These are phyloP conservation scores for Leptinotarsa haldemani DNA, from an alignment of 2,888 invertebrate genomes.

Conservation along the genomic window DNA sequence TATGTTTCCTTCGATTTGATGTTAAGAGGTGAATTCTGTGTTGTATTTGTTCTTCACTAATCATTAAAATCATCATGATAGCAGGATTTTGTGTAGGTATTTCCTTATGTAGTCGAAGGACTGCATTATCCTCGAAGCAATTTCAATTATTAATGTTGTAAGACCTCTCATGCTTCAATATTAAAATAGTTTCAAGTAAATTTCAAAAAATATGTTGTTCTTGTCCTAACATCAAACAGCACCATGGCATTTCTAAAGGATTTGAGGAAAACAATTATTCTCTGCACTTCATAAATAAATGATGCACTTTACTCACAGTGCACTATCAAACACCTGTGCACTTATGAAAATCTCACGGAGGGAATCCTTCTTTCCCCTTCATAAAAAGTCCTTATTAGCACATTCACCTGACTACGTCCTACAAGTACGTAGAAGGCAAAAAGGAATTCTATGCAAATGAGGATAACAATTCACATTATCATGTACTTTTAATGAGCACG, in stretches of 20 bases:
- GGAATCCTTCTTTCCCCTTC: neutral
- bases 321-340: neutral
- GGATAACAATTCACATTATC: conserved; percentile 33
- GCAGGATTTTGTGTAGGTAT: too few relatives aligned
- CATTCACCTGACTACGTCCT: conserved; percentile 26
- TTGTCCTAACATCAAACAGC: neutral
- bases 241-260: neutral
- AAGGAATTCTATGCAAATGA: conserved; percentile 38
- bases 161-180: too few relatives aligned
- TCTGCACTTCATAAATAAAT: neutral
- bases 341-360: neutral
- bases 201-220: too few relatives aligned
- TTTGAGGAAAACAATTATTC: neutral
- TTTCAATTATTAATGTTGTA: too few relatives aligned
- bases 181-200: too few relatives aligned
- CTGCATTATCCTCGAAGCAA: too few relatives aligned
- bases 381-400: conserved; percentile 13
- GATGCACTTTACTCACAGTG: neutral
- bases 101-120: too few relatives aligned
- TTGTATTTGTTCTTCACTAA: too few relatives aligned
- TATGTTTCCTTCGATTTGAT: too few relatives aligned
- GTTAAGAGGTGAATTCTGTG: too few relatives aligned
- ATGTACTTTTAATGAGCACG: conserved; percentile 29
- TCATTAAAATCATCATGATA: too few relatives aligned
- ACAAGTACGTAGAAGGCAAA: conserved; percentile 19